These are phyloP conservation scores for Maconellicoccus hirsutus DNA, from an alignment of 1,140 invertebrate species.

Conservation along the genomic window DNA sequence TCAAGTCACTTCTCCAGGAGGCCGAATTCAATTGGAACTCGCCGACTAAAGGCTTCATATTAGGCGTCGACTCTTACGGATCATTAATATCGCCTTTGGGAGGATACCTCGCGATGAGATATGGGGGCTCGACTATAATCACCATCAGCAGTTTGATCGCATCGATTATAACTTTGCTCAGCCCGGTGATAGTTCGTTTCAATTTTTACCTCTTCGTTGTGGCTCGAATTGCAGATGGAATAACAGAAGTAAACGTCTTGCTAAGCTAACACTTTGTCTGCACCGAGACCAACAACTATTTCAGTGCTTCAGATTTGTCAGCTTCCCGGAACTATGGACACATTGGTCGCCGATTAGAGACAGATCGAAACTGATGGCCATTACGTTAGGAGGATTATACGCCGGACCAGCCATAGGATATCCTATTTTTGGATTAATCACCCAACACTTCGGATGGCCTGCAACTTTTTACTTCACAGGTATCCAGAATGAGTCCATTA, in stretches of 20 bases:
- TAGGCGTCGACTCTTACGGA: constrained; percentile 58
- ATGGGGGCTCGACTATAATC: constrained; percentile 46
- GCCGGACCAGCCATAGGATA: constrained; percentile 39
- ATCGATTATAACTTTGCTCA: constrained; percentile 37
- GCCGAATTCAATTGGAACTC: constrained; percentile 49
- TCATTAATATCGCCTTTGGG: constrained; percentile 44
- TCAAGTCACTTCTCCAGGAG: constrained; percentile 13
- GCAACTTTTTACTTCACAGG: constrained; percentile 82
- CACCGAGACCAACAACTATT: no score
- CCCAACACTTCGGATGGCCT: constrained; percentile 54
- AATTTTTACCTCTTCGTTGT: constrained; percentile 34
- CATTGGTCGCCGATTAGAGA: constrained; percentile 67
- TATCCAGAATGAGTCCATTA: constrained; percentile 26
- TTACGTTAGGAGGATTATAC: constrained; percentile 48
- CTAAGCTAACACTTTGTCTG: no score
- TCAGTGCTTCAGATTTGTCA: constrained; percentile 30
- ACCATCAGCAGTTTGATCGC: constrained; percentile 45
- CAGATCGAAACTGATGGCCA: constrained; percentile 65
- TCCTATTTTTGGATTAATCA: constrained; percentile 38
- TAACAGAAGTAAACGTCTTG: constrained; percentile 41
- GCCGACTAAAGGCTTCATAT: constrained; percentile 46
- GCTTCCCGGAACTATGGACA: constrained; percentile 54
- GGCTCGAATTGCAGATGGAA: constrained; percentile 40
- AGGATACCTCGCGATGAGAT: constrained; percentile 40
- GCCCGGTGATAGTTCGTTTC: constrained; percentile 26